phyloP scores from a whole-genome alignment of 2,888 invertebrate species.

The Hartigia nigra region DNA sequence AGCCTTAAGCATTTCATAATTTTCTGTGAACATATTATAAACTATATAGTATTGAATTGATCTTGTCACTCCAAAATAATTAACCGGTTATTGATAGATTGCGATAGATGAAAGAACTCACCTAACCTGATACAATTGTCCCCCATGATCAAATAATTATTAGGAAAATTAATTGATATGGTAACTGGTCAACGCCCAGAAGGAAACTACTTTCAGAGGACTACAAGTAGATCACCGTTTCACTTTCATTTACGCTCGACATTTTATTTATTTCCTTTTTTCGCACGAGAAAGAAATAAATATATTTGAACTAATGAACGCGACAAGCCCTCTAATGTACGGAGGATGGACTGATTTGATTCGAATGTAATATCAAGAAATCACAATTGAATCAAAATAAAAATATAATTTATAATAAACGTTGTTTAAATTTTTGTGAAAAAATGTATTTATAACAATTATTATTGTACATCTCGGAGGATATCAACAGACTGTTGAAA shows the following conservation, averaged over 20 bases:
- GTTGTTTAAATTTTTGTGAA: neutral
- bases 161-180: neutral
- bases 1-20: constrained; percentile 85
- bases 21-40: constrained; percentile 66
- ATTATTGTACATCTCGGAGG: neutral
- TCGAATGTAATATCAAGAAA: neutral
- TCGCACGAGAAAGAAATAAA: neutral
- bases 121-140: constrained; percentile 61
- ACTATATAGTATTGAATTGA: neutral
- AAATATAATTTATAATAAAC: neutral
- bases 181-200: constrained; percentile 46
- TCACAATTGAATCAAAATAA: neutral
- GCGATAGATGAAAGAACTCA: constrained; percentile 36
- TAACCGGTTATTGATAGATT: neutral
- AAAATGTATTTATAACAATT: neutral
- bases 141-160: constrained; percentile 43
- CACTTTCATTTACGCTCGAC: constrained; percentile 51
- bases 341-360: neutral
- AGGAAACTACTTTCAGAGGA: constrained; percentile 34
- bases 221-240: constrained; percentile 44
- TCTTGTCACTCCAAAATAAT: neutral
- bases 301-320: neutral
- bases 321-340: neutral
- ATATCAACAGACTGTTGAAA: neutral
- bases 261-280: constrained; percentile 33